Base-by-base conservation (phyloP, 2,113 vertebrate species). In the Scolopax mira region DNA sequence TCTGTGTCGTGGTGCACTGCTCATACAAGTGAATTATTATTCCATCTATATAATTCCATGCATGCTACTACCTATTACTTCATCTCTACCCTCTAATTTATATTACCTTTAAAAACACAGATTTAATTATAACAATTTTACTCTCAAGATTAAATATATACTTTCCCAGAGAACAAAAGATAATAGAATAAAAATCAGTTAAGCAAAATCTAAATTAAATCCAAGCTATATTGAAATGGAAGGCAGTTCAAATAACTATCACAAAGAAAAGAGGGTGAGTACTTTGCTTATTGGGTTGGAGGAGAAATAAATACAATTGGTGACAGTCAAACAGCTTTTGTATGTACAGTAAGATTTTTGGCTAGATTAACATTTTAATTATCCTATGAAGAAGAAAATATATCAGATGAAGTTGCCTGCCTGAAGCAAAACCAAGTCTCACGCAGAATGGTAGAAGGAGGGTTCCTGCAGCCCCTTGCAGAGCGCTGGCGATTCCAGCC, bases 181-280 rank as follows among this genome's bases (percentile, higher is more conserved):
- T 90, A 92, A 94, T 74, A 90, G 69, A 95, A 90, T 85, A 84
- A 95, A 95, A 86, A 87, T 75, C 80, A 65, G 33, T 77, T 94
- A 87, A 81, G 72, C 30, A 74, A 94, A 92, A 73, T 72, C 54
- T 51, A 87, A 92, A 89, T 97, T 64, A 51, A 85, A 89, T 92
- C 82, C 14, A 42, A 65, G 49, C 54, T 88, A 24, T 65, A 62
- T 65, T 95, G 89, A 93, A 95, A 60, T 31, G 9, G 55, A 69
- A 48, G 33, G 41, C 31, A 60, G 42, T 83, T 95, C 85, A 91
- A 95, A 69, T 90, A 88, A 88, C 4, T 25, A 79, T 93, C 35
- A 55, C 65, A 67, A 85, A 62, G 60, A 62, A 70, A 79, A 79
- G 41, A 70, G 62, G 24, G 18, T 51, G 81, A 55, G 42, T 77